These are phyloP conservation scores for Halictus quadricinctus DNA, from an alignment of 2,888 invertebrate genomes.

Conservation along the genomic window DNA sequence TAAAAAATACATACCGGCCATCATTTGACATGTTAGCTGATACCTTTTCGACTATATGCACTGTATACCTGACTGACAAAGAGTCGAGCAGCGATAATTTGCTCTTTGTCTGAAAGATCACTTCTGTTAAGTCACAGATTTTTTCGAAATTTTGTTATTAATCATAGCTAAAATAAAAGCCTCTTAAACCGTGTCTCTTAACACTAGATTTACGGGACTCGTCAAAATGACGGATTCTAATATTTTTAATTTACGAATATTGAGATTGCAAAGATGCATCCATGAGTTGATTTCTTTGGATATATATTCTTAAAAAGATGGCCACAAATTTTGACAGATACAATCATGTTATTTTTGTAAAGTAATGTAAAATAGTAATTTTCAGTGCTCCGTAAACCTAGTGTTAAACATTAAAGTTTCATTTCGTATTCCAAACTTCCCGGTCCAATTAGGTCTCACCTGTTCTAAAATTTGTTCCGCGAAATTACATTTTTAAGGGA, in stretches of 20 bases:
- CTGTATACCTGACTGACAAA: background rate
- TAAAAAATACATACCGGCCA: background rate
- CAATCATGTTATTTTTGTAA: too few species aligned
- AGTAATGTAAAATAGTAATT: too few species aligned
- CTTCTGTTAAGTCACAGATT: background rate
- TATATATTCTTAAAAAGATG: too few species aligned
- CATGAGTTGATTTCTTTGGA: too few species aligned
- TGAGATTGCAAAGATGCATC: too few species aligned
- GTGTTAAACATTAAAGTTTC: background rate
- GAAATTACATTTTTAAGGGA: background rate
- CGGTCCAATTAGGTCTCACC: background rate
- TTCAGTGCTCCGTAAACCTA: too few species aligned
- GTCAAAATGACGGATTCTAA: too few species aligned
- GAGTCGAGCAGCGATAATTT: background rate
- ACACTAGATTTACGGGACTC: too few species aligned
- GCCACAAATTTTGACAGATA: too few species aligned
- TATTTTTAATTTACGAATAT: too few species aligned
- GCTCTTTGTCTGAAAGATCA: background rate
- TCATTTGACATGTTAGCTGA: background rate
- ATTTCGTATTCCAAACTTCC: background rate
- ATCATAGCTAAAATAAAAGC: background rate
- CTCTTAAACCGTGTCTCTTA: background rate
- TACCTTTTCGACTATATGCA: background rate
- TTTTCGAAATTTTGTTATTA: too few species aligned
- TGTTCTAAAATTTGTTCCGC: background rate